phyloP scores from a whole-genome alignment of 2,113 vertebrate genomes.

The Entelurus aequoreus region DNA sequence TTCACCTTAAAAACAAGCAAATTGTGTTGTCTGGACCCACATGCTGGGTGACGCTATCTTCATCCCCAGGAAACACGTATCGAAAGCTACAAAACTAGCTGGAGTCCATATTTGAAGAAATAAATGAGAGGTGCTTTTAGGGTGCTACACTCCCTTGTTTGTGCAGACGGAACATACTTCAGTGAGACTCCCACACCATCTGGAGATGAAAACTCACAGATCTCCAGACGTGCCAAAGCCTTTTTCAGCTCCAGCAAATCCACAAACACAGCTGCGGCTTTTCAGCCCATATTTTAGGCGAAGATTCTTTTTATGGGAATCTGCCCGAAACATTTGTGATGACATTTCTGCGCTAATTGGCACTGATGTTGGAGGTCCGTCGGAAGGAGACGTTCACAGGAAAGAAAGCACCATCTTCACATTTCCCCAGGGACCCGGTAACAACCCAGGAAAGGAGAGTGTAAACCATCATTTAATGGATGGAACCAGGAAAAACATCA shows the following conservation, averaged over 20 bases:
- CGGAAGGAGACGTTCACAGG: conserved; percentile 68
- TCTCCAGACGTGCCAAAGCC: conserved; percentile 17
- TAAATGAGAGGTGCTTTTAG: too few species aligned
- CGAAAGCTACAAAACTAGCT: conserved; percentile 2
- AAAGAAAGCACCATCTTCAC: conserved; percentile 63
- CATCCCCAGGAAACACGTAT: conserved; percentile 27
- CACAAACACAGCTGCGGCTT: conserved; percentile 52
- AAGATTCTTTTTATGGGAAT: conserved; percentile 18
- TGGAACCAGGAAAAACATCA: too few species aligned
- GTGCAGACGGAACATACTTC: conserved; percentile 25
- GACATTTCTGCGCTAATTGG: background rate
- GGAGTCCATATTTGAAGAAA: background rate
- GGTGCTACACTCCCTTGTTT: background rate
- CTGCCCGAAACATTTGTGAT: background rate
- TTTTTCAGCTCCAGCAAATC: conserved; percentile 37
- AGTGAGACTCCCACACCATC: conserved; percentile 37
- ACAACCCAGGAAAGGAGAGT: conserved; percentile 45
- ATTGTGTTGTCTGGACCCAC: conserved; percentile 43
- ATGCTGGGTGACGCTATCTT: too few species aligned
- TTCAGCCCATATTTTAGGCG: conserved; percentile 43
- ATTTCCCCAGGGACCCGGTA: conserved; percentile 59
- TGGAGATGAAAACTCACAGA: conserved; percentile 47
- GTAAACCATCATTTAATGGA: background rate
- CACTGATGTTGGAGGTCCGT: conserved; percentile 17
- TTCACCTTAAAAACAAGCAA: conserved; percentile 59